A percentile compares a stretch with the other conserved stretches of the same genome.
phyloP scores from a whole-genome alignment of 2,113 vertebrate genomes.

The Salminus brasiliensis region DNA sequence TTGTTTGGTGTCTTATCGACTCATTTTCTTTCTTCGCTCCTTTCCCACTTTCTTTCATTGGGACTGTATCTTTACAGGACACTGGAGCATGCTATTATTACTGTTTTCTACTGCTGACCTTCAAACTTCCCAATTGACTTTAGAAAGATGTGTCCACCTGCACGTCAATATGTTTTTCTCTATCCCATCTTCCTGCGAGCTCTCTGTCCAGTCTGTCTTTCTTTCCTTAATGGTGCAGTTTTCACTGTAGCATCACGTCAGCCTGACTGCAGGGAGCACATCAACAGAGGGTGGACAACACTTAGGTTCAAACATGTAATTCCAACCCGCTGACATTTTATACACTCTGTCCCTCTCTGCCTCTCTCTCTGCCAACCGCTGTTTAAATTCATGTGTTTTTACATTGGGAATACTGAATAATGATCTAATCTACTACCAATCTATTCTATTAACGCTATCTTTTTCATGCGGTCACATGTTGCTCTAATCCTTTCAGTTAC shows the following conservation, averaged over 20 bases:
- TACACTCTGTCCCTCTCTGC: not conserved
- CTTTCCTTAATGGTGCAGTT: not conserved
- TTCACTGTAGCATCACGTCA: not conserved
- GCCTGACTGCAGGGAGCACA: not conserved
- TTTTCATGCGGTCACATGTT: too few species aligned
- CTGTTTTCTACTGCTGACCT: slow-evolving; percentile 14
- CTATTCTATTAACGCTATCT: too few species aligned
- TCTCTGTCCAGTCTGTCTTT: slow-evolving; percentile 2
- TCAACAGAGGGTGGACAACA: not conserved
- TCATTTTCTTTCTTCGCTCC: slow-evolving; percentile 11
- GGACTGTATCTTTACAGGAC: not conserved
- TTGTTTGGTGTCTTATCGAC: not conserved
- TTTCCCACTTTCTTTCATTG: slow-evolving; percentile 17
- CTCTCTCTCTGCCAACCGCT: not conserved
- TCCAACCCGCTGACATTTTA: not conserved
- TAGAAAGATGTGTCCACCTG: not conserved
- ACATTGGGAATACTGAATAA: not conserved
- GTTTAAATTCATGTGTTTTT: not conserved
- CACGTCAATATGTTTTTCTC: slow-evolving; percentile 3
- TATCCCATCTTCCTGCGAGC: not conserved
- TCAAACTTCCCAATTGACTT: not conserved
- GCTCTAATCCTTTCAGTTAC: too few species aligned
- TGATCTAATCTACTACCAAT: not conserved
- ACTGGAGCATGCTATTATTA: not conserved
- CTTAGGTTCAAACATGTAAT: not conserved